Evolutionary conservation across 2,888 invertebrate species (phyloP).

Genomic region (Tipula confusa): DNA sequence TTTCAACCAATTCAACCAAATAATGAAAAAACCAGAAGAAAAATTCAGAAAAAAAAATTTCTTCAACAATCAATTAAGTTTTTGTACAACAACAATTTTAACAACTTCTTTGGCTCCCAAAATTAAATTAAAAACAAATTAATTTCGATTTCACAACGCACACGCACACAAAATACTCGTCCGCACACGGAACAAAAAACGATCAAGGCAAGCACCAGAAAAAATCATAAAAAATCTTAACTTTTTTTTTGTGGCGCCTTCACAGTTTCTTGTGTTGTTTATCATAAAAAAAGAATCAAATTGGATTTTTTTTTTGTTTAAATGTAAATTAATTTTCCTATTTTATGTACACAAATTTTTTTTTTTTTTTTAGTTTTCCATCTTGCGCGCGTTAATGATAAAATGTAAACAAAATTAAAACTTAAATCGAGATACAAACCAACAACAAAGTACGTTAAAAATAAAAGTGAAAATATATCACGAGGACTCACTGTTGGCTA

Average conservation of each 20-base stretch:
- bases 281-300: conserved; percentile 16
- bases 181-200: background rate
- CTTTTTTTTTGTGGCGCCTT: conserved; percentile 3
- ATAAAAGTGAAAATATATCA: background rate
- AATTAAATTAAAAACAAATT: conserved; percentile 20
- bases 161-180: background rate
- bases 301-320: background rate
- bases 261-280: conserved; percentile 25
- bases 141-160: conserved; percentile 1
- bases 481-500: background rate
- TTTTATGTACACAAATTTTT: conserved; percentile 4
- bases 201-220: background rate
- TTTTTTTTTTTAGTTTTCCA: background rate
- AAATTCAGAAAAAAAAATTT: background rate
- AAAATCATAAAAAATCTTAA: conserved; percentile 15
- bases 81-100: background rate
- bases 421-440: too few relatives aligned
- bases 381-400: background rate
- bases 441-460: background rate
- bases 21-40: conserved; percentile 3
- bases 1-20: background rate
- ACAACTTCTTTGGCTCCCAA: conserved; percentile 12
- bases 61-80: background rate
- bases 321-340: conserved; percentile 14
- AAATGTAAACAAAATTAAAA: conserved; percentile 6